Evolutionary conservation across 2,888 invertebrate genomes (phyloP).

Genomic region (Dasysyrphus tricinctus): DNA sequence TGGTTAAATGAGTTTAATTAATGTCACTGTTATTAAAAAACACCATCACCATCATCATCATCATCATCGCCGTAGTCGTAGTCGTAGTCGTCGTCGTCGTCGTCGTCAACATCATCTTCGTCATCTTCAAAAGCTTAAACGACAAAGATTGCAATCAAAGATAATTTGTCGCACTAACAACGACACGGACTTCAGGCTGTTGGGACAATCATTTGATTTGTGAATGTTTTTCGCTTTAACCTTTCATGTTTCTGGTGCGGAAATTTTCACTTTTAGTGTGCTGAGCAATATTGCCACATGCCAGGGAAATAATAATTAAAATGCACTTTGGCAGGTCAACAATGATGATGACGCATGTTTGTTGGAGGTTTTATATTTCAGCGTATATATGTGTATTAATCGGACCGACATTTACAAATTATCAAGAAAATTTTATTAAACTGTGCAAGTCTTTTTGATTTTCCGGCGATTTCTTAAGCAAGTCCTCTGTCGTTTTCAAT

Average conservation of each 20-base stretch:
- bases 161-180: constrained; percentile 48
- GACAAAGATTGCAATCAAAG: constrained; percentile 53
- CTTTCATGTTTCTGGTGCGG: constrained; percentile 15
- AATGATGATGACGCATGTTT: constrained; percentile 11
- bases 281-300: background rate
- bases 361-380: background rate
- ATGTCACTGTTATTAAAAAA: constrained; percentile 59
- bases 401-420: too few species aligned
- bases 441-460: too few species aligned
- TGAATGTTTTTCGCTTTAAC: background rate
- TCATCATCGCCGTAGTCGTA: too few species aligned
- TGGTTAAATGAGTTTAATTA: constrained; percentile 66
- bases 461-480: too few species aligned
- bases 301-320: constrained; percentile 4
- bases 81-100: background rate
- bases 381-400: background rate
- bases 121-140: constrained; percentile 31
- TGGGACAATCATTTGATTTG: constrained; percentile 59
- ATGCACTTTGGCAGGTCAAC: constrained; percentile 4
- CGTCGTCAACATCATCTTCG: constrained; percentile 29
- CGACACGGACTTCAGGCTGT: constrained; percentile 3
- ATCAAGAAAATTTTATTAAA: too few species aligned
- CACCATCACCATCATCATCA: constrained; percentile 41
- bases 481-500: too few species aligned
- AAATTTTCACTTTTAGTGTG: constrained; percentile 44